Percentiles rank a stretch among this genome's conserved stretches.
Evolutionary conservation across 2,113 vertebrate species (phyloP).

Genomic region (Apeltes quadracus): DNA sequence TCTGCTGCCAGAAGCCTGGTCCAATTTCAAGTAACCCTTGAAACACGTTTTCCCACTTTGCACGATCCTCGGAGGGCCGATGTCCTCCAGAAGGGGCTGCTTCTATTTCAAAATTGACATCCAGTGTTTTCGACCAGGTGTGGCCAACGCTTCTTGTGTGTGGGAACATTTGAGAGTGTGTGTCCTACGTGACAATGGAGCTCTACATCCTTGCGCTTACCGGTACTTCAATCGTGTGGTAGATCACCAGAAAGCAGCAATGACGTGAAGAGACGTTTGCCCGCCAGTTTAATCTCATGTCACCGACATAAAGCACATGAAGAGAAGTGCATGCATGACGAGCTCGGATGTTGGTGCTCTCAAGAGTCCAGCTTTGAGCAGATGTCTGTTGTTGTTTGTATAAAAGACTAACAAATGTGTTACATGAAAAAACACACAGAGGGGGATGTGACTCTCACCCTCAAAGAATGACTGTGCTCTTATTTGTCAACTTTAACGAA

Average conservation of each 20-base stretch:
- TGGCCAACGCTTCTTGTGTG: not conserved
- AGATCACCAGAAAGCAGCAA: constrained; percentile 22
- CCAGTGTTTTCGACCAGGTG: not conserved
- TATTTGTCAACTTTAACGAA: not conserved
- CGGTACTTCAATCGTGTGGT: constrained; percentile 18
- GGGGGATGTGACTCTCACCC: too few species aligned
- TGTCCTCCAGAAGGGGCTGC: constrained; percentile 9
- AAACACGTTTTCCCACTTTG: constrained; percentile 7
- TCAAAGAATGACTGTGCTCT: too few species aligned
- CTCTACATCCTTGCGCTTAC: not conserved
- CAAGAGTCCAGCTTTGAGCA: constrained; percentile 4
- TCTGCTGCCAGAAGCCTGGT: not conserved
- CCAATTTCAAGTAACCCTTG: constrained; percentile 17
- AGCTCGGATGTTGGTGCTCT: not conserved
- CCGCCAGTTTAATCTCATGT: constrained; percentile 16
- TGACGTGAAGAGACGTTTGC: constrained; percentile 8
- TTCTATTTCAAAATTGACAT: constrained; percentile 9
- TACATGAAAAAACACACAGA: too few species aligned
- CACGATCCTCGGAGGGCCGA: not conserved
- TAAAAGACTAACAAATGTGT: too few species aligned
- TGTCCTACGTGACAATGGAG: not conserved
- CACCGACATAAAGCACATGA: not conserved
- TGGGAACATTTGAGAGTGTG: not conserved
- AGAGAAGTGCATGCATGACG: not conserved
- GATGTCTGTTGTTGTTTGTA: not conserved